phyloP scores from a whole-genome alignment of 2,888 invertebrate genomes.

The Cephalotes varians region DNA sequence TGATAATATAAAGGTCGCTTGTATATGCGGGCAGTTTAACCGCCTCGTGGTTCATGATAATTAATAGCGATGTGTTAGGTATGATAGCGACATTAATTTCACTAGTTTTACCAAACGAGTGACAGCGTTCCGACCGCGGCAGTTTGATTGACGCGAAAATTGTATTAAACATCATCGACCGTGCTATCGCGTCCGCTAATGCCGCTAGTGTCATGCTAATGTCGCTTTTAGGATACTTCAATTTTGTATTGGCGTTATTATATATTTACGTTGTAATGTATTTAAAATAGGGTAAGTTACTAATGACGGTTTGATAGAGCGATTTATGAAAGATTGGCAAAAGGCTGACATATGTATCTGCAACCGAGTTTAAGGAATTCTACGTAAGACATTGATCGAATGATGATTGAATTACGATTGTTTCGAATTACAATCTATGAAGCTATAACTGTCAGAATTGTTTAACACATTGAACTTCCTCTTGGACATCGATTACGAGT shows the following conservation, averaged over 20 bases:
- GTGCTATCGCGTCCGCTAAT: constrained; percentile 41
- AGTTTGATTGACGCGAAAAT: constrained; percentile 68
- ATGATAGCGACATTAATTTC: constrained; percentile 67
- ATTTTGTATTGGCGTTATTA: constrained; percentile 59
- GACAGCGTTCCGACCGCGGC: constrained; percentile 46
- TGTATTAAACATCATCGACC: constrained; percentile 62
- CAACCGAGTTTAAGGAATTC: background rate
- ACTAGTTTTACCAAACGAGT: constrained; percentile 56
- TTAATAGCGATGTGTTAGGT: constrained; percentile 67
- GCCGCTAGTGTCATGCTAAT: constrained; percentile 54
- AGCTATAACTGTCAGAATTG: constrained; percentile 13
- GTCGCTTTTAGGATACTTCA: constrained; percentile 66
- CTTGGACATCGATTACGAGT: background rate
- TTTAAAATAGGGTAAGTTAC: background rate
- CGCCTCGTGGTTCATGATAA: constrained; percentile 55
- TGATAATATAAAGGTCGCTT: constrained; percentile 33
- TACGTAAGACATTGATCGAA: background rate
- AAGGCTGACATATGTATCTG: background rate
- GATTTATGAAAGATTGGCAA: background rate
- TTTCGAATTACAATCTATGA: background rate
- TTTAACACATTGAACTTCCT: background rate
- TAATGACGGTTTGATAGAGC: background rate
- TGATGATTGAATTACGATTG: background rate
- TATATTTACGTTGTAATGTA: background rate
- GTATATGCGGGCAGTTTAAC: constrained; percentile 26